These are phyloP conservation scores for Scomberomorus guttatus DNA, from an alignment of 2,797 vertebrate genomes.

Conservation along the genomic window DNA sequence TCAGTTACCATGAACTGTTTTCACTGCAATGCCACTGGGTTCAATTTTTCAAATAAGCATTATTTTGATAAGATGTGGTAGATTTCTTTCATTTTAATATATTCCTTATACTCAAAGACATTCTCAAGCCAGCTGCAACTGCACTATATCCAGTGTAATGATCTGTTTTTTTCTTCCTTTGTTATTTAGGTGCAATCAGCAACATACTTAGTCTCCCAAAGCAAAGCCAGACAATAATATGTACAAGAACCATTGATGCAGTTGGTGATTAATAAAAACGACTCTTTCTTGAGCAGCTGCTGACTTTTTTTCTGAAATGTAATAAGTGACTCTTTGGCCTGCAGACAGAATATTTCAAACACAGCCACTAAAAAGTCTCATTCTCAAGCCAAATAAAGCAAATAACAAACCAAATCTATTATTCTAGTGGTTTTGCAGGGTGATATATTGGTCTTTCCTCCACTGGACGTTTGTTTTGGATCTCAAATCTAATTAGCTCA, in stretches of 20 bases:
- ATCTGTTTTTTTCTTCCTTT: constrained; percentile 33
- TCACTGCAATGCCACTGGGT: not conserved
- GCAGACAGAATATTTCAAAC: constrained; percentile 34
- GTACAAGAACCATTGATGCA: constrained; percentile 1
- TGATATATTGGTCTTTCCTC: constrained; percentile 15
- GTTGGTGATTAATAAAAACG: constrained; percentile 1
- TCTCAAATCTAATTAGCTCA: constrained; percentile 25
- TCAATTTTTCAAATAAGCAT: not conserved
- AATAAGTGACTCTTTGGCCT: constrained; percentile 27
- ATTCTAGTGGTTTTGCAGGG: constrained; percentile 9
- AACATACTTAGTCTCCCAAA: not conserved
- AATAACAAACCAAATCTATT: constrained; percentile 22
- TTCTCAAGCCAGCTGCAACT: not conserved
- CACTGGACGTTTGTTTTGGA: constrained; percentile 29
- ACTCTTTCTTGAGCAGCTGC: constrained; percentile 30
- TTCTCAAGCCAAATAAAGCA: constrained; percentile 51
- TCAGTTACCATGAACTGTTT: not conserved
- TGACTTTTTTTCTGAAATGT: constrained; percentile 9
- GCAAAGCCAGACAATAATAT: constrained; percentile 18
- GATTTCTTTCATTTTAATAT: not conserved
- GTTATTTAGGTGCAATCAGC: constrained; percentile 33
- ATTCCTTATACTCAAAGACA: not conserved
- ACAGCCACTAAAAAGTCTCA: constrained; percentile 20
- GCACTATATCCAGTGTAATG: not conserved
- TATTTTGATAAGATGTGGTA: not conserved